phyloP scores from a whole-genome alignment of 2,113 vertebrate genomes.

The Mandrillus leucophaeus region DNA sequence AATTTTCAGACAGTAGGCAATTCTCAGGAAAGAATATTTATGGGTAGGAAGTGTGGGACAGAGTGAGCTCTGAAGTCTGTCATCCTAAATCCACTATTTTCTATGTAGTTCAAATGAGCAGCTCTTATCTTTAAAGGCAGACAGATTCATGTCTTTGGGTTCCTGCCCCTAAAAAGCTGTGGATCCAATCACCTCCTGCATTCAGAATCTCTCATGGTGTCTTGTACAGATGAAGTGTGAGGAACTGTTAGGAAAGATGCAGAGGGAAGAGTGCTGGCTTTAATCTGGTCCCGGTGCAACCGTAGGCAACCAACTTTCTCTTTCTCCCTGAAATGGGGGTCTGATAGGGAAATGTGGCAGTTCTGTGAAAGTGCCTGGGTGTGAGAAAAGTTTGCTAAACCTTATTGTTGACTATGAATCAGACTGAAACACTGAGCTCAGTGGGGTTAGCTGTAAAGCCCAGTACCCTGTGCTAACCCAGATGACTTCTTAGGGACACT shows the following conservation, averaged over 20 bases:
- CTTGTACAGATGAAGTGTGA: not conserved
- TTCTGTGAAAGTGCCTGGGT: rapidly evolving
- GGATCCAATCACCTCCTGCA: not conserved
- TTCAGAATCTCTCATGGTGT: not conserved
- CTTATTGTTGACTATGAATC: rapidly evolving
- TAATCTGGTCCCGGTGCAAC: not conserved
- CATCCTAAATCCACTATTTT: not conserved
- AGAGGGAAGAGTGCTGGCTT: not conserved
- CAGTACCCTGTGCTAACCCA: not conserved
- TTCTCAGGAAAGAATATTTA: not conserved
- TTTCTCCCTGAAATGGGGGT: not conserved
- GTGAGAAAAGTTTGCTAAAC: not conserved
- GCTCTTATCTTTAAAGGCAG: not conserved
- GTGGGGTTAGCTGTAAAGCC: not conserved
- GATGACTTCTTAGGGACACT: not conserved
- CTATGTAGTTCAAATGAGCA: not conserved
- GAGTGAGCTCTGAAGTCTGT: not conserved
- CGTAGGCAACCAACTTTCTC: not conserved
- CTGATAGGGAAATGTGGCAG: not conserved
- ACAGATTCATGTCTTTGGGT: not conserved
- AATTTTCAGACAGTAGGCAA: not conserved
- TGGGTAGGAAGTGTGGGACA: not conserved
- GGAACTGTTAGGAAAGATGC: not conserved
- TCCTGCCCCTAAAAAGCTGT: not conserved
- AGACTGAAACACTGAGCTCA: not conserved